These are phyloP conservation scores for Propithecus perrieri DNA, from an alignment of 2,797 vertebrate species.

Conservation along the genomic window DNA sequence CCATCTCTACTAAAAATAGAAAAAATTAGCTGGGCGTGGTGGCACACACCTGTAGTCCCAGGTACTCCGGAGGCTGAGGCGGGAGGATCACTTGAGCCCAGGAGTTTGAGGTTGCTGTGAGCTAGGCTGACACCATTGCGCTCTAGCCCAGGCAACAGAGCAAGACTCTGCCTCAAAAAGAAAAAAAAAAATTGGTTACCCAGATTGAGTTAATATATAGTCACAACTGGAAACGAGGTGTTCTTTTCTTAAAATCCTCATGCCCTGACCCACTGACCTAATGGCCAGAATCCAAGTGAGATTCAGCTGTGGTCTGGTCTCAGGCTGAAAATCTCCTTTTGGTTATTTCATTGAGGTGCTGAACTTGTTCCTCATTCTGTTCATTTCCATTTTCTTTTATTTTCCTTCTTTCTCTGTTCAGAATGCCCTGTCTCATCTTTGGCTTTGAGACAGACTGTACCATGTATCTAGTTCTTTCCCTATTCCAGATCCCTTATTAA, in stretches of 20 bases:
- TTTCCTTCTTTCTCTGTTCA: conserved; percentile 3
- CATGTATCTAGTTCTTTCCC: neutral
- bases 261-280: neutral
- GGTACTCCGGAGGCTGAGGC: too few relatives aligned
- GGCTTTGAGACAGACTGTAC: neutral
- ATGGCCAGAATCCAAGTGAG: neutral
- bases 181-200: neutral
- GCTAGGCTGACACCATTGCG: too few relatives aligned
- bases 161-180: too few relatives aligned
- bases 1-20: too few relatives aligned
- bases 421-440: conserved; percentile 27
- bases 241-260: neutral
- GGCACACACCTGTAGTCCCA: too few relatives aligned
- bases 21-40: too few relatives aligned
- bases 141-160: too few relatives aligned
- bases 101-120: too few relatives aligned
- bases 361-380: neutral
- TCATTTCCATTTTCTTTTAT: neutral
- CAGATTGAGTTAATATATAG: neutral
- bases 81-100: too few relatives aligned
- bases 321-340: neutral
- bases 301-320: neutral
- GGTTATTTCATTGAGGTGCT: neutral
- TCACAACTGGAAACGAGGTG: neutral
- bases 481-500: neutral